phyloP scores from a whole-genome alignment of 2,113 vertebrate genomes.

The Microcebus murinus region DNA sequence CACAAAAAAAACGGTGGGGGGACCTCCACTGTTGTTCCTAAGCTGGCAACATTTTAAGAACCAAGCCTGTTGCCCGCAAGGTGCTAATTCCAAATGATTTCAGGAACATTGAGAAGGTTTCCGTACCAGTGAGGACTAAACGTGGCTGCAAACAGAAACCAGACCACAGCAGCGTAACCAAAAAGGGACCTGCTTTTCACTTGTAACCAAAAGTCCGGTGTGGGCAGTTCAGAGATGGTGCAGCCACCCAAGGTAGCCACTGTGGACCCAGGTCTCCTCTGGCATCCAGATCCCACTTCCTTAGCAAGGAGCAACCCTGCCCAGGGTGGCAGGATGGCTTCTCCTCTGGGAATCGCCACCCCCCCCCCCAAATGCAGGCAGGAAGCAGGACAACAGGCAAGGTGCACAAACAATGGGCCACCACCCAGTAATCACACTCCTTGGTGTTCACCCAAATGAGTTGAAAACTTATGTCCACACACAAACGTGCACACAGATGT shows the following conservation, averaged over 20 bases:
- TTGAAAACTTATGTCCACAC: background rate
- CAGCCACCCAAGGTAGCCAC: background rate
- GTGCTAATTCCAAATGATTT: background rate
- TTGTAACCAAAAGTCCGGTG: background rate
- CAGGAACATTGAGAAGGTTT: background rate
- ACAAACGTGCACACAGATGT: background rate
- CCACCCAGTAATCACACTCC: background rate
- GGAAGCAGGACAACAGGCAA: background rate
- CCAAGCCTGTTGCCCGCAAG: background rate
- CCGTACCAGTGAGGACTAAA: background rate
- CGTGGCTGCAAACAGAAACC: background rate
- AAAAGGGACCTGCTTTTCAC: background rate
- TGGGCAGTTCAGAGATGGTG: background rate
- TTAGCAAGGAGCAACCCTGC: background rate
- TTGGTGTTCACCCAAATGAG: background rate
- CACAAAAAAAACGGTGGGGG: background rate
- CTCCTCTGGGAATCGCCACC: background rate
- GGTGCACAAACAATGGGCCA: background rate
- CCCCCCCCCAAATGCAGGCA: background rate
- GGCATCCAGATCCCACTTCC: background rate
- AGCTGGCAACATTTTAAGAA: background rate
- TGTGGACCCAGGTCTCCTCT: background rate
- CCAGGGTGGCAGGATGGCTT: background rate
- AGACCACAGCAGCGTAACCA: background rate
- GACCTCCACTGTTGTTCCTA: background rate